phyloP scores from a whole-genome alignment of 2,888 invertebrate genomes.

The Netelia melanura region DNA sequence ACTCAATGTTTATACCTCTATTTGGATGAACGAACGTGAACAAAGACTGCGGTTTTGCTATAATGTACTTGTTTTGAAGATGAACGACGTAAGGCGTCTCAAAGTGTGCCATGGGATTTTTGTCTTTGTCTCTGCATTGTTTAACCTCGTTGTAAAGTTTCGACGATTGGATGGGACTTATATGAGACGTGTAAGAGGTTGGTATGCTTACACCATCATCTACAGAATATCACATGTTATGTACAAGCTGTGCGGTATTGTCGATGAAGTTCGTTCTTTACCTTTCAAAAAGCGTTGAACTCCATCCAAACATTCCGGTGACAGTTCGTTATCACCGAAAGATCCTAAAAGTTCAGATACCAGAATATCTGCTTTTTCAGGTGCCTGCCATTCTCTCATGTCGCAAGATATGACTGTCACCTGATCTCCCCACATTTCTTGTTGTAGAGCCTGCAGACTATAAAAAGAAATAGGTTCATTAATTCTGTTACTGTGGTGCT shows the following conservation, averaged over 20 bases:
- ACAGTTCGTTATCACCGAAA: slow-evolving; percentile 99
- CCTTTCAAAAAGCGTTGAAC: slow-evolving; percentile 94
- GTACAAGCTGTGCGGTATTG: not conserved
- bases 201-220: slow-evolving; percentile 97
- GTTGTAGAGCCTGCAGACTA: slow-evolving; percentile 89
- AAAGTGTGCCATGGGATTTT: slow-evolving; percentile 86
- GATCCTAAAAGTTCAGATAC: slow-evolving; percentile 98
- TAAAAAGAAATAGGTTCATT: not conserved
- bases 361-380: slow-evolving; percentile 96
- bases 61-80: slow-evolving; percentile 93
- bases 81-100: slow-evolving; percentile 98
- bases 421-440: slow-evolving; percentile 91
- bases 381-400: slow-evolving; percentile 93
- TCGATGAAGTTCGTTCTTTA: slow-evolving; percentile 70
- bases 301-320: slow-evolving; percentile 98
- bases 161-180: slow-evolving; percentile 96
- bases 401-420: slow-evolving; percentile 94
- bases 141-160: slow-evolving; percentile 93
- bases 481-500: not conserved
- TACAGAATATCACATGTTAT: slow-evolving; percentile 2
- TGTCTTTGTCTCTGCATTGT: slow-evolving; percentile 85
- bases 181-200: slow-evolving; percentile 93
- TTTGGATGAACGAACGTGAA: slow-evolving; percentile 98
- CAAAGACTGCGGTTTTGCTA: slow-evolving; percentile 90
- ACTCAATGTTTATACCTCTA: slow-evolving; percentile 84